These are phyloP conservation scores for Ctenochaetus hawaiiensis DNA, from an alignment of 2,797 vertebrate genomes.

Conservation along the genomic window DNA sequence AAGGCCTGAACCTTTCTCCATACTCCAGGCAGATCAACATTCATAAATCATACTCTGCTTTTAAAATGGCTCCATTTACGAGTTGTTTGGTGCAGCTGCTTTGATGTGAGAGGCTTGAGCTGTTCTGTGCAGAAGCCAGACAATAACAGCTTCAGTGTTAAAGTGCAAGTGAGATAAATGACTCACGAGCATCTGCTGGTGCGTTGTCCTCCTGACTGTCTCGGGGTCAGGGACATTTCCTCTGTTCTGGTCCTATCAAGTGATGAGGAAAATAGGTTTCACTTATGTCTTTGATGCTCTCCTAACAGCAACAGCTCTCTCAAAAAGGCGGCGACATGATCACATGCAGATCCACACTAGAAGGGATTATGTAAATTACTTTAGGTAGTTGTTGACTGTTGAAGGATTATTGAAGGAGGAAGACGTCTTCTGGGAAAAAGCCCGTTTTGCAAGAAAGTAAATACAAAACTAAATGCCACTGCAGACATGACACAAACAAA, in stretches of 20 bases:
- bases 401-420: neutral
- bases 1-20: constrained; percentile 27
- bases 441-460: neutral
- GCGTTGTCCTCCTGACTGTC: constrained; percentile 61
- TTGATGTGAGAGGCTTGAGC: constrained; percentile 67
- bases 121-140: constrained; percentile 74
- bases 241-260: constrained; percentile 37
- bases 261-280: constrained; percentile 37
- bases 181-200: constrained; percentile 75
- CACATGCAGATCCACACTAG: neutral
- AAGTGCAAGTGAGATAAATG: constrained; percentile 83
- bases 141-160: constrained; percentile 76
- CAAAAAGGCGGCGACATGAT: neutral
- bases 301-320: constrained; percentile 6
- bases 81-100: constrained; percentile 65
- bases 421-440: neutral
- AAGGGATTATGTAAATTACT: neutral
- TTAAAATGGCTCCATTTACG: constrained; percentile 68
- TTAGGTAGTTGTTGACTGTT: too few relatives aligned
- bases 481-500: neutral
- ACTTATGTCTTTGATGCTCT: constrained; percentile 19
- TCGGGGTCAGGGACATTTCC: constrained; percentile 66
- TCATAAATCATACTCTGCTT: constrained; percentile 71
- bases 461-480: neutral
- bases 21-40: constrained; percentile 42